phyloP scores from a whole-genome alignment of 37 sponge, comb jelly and placozoan species.

The Mnemiopsis leidyi region DNA sequence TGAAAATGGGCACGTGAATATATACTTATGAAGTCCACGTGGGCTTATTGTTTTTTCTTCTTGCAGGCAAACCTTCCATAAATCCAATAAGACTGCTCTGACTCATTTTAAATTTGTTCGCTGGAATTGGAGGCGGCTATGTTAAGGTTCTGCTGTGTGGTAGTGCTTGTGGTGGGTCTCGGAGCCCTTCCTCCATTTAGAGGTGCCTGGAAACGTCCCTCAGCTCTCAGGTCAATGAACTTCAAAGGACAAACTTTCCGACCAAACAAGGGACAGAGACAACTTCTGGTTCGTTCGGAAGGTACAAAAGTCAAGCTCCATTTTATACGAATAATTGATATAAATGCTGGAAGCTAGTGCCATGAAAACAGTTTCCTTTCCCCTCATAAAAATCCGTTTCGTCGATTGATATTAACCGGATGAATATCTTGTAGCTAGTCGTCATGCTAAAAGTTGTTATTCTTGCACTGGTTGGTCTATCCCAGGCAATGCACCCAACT shows the following conservation, averaged over 20 bases:
- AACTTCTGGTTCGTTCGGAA: background rate
- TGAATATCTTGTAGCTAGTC: background rate
- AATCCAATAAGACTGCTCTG: background rate
- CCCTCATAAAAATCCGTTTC: too few relatives aligned
- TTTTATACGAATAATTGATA: too few relatives aligned
- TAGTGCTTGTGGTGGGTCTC: background rate
- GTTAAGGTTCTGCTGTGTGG: background rate
- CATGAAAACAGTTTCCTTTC: background rate
- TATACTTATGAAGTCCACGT: background rate
- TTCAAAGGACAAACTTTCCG: background rate
- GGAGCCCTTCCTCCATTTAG: background rate
- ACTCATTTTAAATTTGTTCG: background rate
- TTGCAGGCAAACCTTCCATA: background rate
- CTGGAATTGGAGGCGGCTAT: background rate
- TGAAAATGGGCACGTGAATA: background rate
- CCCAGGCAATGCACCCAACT: background rate
- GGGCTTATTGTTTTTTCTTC: background rate
- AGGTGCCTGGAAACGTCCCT: background rate
- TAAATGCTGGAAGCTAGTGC: background rate
- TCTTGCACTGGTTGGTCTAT: background rate
- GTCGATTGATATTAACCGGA: too few relatives aligned
- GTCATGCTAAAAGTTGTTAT: background rate
- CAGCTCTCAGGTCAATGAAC: background rate
- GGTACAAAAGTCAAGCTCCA: background rate
- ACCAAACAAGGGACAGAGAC: background rate